Evolutionary conservation across 1,140 invertebrate genomes (phyloP).

Genomic region (Choristoneura fumiferana): DNA sequence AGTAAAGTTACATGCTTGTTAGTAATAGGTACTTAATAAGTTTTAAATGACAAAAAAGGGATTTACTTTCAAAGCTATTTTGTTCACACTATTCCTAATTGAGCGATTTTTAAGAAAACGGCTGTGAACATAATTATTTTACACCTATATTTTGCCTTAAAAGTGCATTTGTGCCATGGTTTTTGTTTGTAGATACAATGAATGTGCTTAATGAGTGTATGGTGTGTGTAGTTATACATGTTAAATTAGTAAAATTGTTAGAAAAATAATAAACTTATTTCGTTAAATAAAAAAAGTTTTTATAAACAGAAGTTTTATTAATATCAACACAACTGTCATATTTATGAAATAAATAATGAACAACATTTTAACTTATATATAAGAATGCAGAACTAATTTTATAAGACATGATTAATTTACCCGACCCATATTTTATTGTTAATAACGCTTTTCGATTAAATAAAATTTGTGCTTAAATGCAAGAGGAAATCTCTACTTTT

Average conservation of each 20-base stretch:
- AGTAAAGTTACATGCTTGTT: neutral
- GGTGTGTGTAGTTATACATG: constrained; percentile 29
- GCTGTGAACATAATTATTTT: constrained; percentile 52
- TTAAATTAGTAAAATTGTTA: constrained; percentile 51
- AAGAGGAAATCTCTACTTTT: too few relatives aligned
- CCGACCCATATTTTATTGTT: too few relatives aligned
- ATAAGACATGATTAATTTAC: too few relatives aligned
- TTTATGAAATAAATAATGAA: constrained; percentile 14
- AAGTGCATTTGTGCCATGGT: constrained; percentile 59
- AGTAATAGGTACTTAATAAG: too few relatives aligned
- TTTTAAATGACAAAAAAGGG: too few relatives aligned
- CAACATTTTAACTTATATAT: neutral
- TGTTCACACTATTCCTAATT: constrained; percentile 44
- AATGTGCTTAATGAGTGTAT: constrained; percentile 13
- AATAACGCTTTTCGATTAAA: too few relatives aligned
- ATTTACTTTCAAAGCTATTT: constrained; percentile 20
- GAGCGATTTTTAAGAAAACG: constrained; percentile 37
- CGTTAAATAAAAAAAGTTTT: constrained; percentile 52
- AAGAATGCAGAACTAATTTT: too few relatives aligned
- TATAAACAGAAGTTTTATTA: constrained; percentile 24
- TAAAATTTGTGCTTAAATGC: too few relatives aligned
- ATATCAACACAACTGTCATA: constrained; percentile 22
- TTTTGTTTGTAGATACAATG: constrained; percentile 34
- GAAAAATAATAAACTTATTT: constrained; percentile 46
- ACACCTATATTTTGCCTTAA: constrained; percentile 24